Conservation (phyloP, 2,888 invertebrate species). For the Diarsia rubi region DNA sequence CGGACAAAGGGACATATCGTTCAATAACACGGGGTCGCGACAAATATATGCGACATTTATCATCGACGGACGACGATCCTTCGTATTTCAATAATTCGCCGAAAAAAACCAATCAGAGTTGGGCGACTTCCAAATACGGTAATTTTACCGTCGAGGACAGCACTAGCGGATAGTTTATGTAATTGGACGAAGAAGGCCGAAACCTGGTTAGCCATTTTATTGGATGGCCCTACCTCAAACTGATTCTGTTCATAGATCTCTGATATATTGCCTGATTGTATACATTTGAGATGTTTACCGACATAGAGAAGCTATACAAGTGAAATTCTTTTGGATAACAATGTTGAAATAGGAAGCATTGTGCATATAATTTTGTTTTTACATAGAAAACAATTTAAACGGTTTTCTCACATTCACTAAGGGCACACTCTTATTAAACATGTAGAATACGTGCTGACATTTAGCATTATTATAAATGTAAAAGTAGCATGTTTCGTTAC, state of each 20-base stretch:
- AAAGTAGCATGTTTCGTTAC: background rate
- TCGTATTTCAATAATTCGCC: slow-evolving; percentile 73
- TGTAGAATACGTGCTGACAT: too few relatives aligned
- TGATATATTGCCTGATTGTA: slow-evolving; percentile 46
- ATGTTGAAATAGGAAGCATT: background rate
- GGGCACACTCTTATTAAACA: too few relatives aligned
- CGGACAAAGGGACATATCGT: slow-evolving; percentile 56
- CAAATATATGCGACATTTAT: slow-evolving; percentile 72
- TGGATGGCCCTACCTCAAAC: slow-evolving; percentile 50
- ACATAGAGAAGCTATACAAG: slow-evolving; percentile 10
- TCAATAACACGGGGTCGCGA: slow-evolving; percentile 64
- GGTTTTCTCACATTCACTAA: too few relatives aligned
- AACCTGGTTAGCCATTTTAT: slow-evolving; percentile 59
- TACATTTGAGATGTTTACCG: slow-evolving; percentile 27
- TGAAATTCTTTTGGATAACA: slow-evolving; percentile 16
- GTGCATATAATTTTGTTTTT: too few relatives aligned
- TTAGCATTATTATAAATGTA: background rate
- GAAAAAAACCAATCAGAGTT: slow-evolving; percentile 75
- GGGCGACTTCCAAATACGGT: slow-evolving; percentile 77
- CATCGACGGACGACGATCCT: slow-evolving; percentile 57
- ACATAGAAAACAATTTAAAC: too few relatives aligned
- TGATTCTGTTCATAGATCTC: slow-evolving; percentile 47
- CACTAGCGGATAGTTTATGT: slow-evolving; percentile 58
- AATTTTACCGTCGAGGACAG: slow-evolving; percentile 60
- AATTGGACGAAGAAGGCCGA: slow-evolving; percentile 60